phyloP scores from a whole-genome alignment of 1,140 invertebrate genomes.

The Drosophila subpulchrella region DNA sequence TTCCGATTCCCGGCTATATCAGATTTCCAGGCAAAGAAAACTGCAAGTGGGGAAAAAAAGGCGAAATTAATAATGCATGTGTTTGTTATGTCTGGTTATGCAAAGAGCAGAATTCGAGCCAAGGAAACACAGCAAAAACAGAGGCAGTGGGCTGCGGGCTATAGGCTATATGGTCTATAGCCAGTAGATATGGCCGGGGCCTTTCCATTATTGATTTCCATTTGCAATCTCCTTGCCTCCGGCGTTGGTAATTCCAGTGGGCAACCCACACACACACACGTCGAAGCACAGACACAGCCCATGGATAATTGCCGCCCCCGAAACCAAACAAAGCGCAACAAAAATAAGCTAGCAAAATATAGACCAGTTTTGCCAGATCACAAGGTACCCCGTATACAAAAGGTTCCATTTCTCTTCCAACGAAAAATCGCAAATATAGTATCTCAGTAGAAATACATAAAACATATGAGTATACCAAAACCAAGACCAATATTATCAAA shows the following conservation, averaged over 20 bases:
- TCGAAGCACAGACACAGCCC: conserved; percentile 4
- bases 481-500: background rate
- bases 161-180: background rate
- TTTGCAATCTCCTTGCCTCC: conserved; percentile 46
- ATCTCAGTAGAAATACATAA: background rate
- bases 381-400: conserved; percentile 4
- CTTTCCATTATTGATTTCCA: conserved; percentile 74
- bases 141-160: background rate
- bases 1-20: conserved; percentile 35
- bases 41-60: conserved; percentile 29
- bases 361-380: conserved; percentile 10
- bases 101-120: conserved; percentile 36
- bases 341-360: background rate
- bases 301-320: conserved; percentile 40
- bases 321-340: conserved; percentile 26
- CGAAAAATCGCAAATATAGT: no score
- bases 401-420: no score
- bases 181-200: conserved; percentile 39
- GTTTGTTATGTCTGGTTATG: conserved; percentile 35
- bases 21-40: conserved; percentile 45
- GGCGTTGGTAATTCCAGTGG: conserved; percentile 42
- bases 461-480: background rate
- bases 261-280: conserved; percentile 28
- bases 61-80: conserved; percentile 40
- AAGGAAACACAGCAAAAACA: conserved; percentile 21